phyloP scores from a whole-genome alignment of 2,888 invertebrate genomes.

The Drosophila tripunctata region DNA sequence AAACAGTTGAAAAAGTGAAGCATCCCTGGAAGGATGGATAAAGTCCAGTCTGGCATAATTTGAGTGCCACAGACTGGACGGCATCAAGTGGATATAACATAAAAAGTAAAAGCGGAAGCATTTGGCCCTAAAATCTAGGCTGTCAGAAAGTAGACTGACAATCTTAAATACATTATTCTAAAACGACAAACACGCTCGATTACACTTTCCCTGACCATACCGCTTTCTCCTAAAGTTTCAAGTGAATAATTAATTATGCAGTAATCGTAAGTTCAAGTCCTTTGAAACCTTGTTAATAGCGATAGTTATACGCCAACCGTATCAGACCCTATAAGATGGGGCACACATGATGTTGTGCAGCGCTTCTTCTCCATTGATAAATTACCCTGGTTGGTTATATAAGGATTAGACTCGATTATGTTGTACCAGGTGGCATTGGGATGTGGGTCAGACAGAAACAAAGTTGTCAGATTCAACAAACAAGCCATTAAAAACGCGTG shows the following conservation, averaged over 20 bases:
- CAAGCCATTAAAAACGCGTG: conserved; percentile 60
- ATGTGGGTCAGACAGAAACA: conserved; percentile 7
- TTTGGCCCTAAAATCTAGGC: conserved; percentile 36
- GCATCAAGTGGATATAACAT: conserved; percentile 27
- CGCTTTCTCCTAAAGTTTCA: conserved; percentile 1
- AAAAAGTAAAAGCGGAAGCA: conserved; percentile 23
- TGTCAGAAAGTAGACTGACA: conserved; percentile 31
- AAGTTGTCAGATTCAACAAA: conserved; percentile 28
- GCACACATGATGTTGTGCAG: not conserved
- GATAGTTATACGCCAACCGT: conserved; percentile 4
- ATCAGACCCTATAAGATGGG: not conserved
- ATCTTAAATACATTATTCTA: conserved; percentile 48
- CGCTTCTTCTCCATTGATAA: conserved; percentile 39
- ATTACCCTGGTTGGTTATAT: conserved; percentile 44
- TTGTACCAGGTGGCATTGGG: conserved; percentile 1
- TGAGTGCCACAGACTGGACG: conserved; percentile 39
- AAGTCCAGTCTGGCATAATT: conserved; percentile 44
- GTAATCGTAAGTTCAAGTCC: not conserved
- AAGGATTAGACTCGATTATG: conserved; percentile 48
- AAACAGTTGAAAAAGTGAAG: conserved; percentile 63
- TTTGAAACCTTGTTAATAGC: conserved; percentile 10
- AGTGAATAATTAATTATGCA: conserved; percentile 22
- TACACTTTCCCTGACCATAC: conserved; percentile 17
- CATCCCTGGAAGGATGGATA: not conserved
- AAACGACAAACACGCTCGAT: conserved; percentile 43